Base-by-base conservation (phyloP, 2,797 vertebrate species). In the Enteromius treurensis region DNA sequence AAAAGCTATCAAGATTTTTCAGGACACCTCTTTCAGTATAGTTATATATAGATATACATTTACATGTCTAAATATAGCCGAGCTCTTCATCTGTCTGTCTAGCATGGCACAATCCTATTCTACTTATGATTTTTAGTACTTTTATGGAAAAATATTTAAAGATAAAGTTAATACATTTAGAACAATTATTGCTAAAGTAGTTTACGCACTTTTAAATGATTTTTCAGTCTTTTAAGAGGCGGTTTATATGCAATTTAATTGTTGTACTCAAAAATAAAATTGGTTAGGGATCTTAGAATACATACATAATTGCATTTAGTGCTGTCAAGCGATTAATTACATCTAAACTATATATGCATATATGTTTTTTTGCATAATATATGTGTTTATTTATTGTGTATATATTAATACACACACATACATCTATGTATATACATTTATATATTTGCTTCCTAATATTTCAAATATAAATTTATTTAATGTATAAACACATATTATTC, bases 1-100 rank as follows among this genome's bases (percentile, higher is more conserved):
- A 77, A 73, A 62, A 15, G 5, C 75, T 8, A 45, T 62, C 21
- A 17, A 77, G 53, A 77, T 77, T 60, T 58, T 15, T 77, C 40
- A 29, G 40, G 23, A 45, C 23, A 76, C 34, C 3, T 58, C 26
- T 60, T 62, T 13, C n/a, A 29, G 37, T 60, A 9, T 32, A 26
- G 75, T 64, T 64, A 64, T 62, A 32, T 64, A 64, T 64, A 64
- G 60, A 32, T 32, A 26, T 17, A 19, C 15, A 45, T 42, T 62
- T 45, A 45, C 51, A 76, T 42, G 13, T 7, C 15, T 14, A 45
- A 40, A 62, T 62, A 45, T 62, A 60, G 23, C 5, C 6, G n/a
- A 17, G 45, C 26, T 71, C 42, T 49, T 47, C n/a, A 45, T 45
- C 13, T 29, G n/a, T 69, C 42, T 71, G 8, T 32, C 9, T 3